Conservation (phyloP, 2,797 vertebrate species). For the Salarias fasciatus region DNA sequence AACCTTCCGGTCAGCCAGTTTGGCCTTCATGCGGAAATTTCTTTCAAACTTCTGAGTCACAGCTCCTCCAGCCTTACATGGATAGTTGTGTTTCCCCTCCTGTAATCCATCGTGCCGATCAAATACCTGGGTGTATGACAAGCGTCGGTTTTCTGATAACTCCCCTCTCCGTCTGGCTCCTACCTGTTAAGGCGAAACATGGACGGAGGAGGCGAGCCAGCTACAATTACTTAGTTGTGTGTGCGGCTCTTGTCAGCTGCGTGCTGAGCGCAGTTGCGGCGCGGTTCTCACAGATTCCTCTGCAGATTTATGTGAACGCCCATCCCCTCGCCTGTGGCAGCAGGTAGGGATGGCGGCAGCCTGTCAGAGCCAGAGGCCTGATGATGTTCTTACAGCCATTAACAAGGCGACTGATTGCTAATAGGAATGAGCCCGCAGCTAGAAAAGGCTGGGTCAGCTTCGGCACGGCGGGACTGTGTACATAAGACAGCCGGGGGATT, state of each 20-base stretch:
- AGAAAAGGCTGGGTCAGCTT: conserved; percentile 56
- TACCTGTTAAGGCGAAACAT: conserved; percentile 17
- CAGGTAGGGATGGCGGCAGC: conserved; percentile 81
- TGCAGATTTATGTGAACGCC: conserved; percentile 75
- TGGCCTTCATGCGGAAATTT: conserved; percentile 13
- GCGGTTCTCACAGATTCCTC: conserved; percentile 75
- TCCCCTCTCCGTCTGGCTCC: conserved; percentile 12
- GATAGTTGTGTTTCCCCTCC: conserved; percentile 25
- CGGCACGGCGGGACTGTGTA: conserved; percentile 21
- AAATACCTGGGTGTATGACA: conserved; percentile 42
- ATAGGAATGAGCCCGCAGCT: conserved; percentile 84
- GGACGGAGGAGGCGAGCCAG: background rate
- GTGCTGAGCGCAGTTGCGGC: conserved; percentile 28
- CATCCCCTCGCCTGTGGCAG: conserved; percentile 79
- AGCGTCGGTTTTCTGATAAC: conserved; percentile 25
- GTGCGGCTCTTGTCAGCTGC: conserved; percentile 34
- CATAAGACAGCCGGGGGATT: conserved; percentile 18
- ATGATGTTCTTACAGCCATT: conserved; percentile 84
- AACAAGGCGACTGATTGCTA: conserved; percentile 79
- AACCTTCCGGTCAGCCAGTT: background rate
- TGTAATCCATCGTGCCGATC: conserved; percentile 24
- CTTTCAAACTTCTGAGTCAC: conserved; percentile 2
- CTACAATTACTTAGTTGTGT: conserved; percentile 22
- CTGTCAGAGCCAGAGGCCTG: conserved; percentile 75
- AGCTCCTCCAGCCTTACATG: background rate